These are phyloP conservation scores for Dromaius novaehollandiae DNA, from an alignment of 2,113 vertebrate species.

Conservation along the genomic window DNA sequence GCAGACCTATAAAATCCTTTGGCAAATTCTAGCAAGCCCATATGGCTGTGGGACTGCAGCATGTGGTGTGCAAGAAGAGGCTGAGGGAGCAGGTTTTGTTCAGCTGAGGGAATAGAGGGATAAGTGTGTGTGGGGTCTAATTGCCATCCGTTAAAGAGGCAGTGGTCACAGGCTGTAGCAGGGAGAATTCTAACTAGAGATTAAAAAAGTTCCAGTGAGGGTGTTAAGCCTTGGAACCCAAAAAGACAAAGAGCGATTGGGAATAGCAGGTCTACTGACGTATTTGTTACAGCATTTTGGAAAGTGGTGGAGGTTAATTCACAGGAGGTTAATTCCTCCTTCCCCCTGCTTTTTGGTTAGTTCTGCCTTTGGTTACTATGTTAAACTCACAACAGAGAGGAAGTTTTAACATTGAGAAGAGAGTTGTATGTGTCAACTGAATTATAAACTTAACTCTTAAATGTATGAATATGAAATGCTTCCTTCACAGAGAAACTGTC, in stretches of 20 bases:
- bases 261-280: neutral
- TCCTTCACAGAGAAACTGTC: neutral
- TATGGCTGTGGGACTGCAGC: neutral
- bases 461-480: neutral
- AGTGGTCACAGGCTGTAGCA: neutral
- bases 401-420: neutral
- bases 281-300: neutral
- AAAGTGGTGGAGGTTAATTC: neutral
- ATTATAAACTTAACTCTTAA: no score
- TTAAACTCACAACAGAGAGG: neutral
- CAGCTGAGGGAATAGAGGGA: neutral
- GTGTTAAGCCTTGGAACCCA: neutral
- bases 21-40: neutral
- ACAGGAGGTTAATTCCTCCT: neutral
- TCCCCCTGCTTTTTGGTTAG: neutral
- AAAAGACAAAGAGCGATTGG: neutral
- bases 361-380: neutral
- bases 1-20: neutral
- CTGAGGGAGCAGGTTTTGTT: neutral
- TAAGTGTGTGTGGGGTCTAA: neutral
- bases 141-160: neutral
- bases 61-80: neutral
- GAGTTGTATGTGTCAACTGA: neutral
- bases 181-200: neutral
- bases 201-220: neutral